These are phyloP conservation scores for Ibidorhyncha struthersii DNA, from an alignment of 2,113 vertebrate genomes.

Conservation along the genomic window DNA sequence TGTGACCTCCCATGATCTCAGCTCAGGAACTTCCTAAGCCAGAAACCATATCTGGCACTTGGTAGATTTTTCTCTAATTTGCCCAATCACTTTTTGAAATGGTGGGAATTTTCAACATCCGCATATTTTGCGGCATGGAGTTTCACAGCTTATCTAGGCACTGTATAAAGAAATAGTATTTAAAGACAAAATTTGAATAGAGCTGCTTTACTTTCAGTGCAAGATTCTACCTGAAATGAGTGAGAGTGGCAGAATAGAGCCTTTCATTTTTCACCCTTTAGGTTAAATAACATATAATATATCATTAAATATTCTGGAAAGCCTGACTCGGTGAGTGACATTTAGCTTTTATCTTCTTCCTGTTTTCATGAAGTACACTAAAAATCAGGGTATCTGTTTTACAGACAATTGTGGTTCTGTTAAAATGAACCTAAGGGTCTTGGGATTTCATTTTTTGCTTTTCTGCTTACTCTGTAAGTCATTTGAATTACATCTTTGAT, in stretches of 20 bases:
- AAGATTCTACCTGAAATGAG: not conserved
- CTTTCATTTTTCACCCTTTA: not conserved
- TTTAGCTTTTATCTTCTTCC: not conserved
- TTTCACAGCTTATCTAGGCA: not conserved
- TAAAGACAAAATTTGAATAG: not conserved
- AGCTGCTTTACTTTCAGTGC: not conserved
- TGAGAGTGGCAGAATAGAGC: not conserved
- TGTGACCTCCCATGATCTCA: not conserved
- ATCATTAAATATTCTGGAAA: not conserved
- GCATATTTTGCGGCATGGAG: not conserved
- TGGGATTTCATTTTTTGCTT: not conserved
- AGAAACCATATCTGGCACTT: not conserved
- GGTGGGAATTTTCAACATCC: not conserved
- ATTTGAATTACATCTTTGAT: not conserved
- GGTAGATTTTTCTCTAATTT: not conserved
- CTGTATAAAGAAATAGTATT: not conserved
- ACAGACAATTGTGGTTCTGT: not conserved
- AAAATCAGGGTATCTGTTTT: not conserved
- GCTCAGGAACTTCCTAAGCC: not conserved
- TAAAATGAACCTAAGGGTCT: not conserved
- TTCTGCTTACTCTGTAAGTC: not conserved
- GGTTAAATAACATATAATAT: not conserved
- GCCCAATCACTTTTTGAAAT: not conserved
- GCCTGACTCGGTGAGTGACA: not conserved
- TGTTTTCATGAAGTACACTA: not conserved